Base-by-base conservation (phyloP, 2,113 vertebrate species). In the Archilochus colubris region DNA sequence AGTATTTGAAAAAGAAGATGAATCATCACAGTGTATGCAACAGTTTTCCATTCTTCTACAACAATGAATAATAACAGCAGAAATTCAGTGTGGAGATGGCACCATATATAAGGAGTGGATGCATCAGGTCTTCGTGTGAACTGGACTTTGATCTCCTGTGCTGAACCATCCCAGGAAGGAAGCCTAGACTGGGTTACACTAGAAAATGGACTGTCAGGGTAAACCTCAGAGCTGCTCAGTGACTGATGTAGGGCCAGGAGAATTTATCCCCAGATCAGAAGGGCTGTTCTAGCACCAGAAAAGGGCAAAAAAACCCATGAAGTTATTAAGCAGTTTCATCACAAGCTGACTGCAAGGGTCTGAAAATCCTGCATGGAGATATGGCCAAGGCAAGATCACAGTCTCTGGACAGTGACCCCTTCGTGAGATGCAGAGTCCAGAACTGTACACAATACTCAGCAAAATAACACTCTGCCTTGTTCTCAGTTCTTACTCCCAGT, bases 1-100 rank as follows among this genome's bases (percentile, higher is more conserved):
- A 64, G 33, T 51, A 87, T 79, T 79, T 76, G 27, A 50, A 54
- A 61, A 18, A 20, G 8, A 77, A 89, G 28, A 77, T 51, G 10
- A 70, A 78, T 55, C 53, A 81, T 13, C 12, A 2, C 28, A 20
- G 22, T 31, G 46, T 43, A 30, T 63, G 17, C 24, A 93, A 78
- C 13, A 46, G 7, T 8, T 53, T 15, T 19, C 27, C 30, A 22
- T 55, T 66, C 30, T 70, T 28, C 33, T 70, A 14, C 31, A 74
- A 5, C 15, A 64, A 17, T n/a, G 58, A 63, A 54, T 0, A 0
- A 25, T 28, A 43, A 62, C 4, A 5, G 8, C 23, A 55, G 68
- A 86, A 70, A 19, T 86, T 27, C 28, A 59, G 13, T 7, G 20
- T 48, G 51, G 31, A 73, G 19, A 67, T 14, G 20, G 22, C 25